phyloP scores from a whole-genome alignment of 1,140 invertebrate species.

The Cherax destructor region DNA sequence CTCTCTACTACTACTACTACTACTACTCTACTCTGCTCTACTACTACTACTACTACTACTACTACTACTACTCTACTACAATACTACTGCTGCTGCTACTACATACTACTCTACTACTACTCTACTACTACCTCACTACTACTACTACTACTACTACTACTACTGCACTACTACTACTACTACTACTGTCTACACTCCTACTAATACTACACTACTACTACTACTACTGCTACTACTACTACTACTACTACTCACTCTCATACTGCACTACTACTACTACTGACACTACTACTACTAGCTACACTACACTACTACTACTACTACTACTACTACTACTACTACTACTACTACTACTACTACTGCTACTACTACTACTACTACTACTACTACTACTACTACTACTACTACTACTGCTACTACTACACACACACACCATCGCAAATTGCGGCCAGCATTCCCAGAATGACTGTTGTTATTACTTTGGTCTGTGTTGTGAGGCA shows the following conservation, averaged over 20 bases:
- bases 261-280: not conserved
- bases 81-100: too few species aligned
- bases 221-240: too few species aligned
- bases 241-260: not conserved
- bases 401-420: not conserved
- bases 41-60: not conserved
- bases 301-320: too few species aligned
- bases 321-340: too few species aligned
- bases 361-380: not conserved
- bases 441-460: not conserved
- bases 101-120: not conserved
- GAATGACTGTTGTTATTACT: not conserved
- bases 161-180: not conserved
- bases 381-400: not conserved
- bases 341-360: not conserved
- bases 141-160: too few species aligned
- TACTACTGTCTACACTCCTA: too few species aligned
- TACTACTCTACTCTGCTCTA: not conserved
- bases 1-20: not conserved
- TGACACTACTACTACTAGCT: not conserved
- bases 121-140: too few species aligned
- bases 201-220: too few species aligned
- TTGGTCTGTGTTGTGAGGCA: not conserved
- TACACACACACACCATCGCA: not conserved
- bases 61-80: not conserved